Percentiles rank a stretch among this genome's conserved stretches.
Evolutionary conservation across 2,113 vertebrate genomes (phyloP).

Genomic region (Bubo bubo): DNA sequence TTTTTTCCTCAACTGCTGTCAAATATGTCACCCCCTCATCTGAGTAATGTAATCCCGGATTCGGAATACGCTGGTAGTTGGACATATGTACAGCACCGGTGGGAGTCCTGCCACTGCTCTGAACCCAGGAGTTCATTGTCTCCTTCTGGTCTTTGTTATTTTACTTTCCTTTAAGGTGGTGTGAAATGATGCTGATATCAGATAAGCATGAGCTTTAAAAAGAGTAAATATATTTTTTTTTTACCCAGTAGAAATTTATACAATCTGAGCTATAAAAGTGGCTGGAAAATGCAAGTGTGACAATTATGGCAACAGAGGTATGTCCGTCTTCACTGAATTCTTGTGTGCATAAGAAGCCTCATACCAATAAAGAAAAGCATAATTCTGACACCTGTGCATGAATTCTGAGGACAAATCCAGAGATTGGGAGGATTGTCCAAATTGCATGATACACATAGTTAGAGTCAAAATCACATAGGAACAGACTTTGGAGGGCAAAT

Average conservation of each 20-base stretch:
- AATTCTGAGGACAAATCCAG: neutral
- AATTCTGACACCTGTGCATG: neutral
- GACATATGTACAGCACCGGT: neutral
- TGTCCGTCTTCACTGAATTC: neutral
- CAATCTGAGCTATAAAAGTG: neutral
- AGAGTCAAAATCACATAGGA: neutral
- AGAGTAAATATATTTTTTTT: neutral
- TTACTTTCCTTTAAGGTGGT: neutral
- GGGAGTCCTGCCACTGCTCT: neutral
- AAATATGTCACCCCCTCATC: neutral
- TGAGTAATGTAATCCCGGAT: neutral
- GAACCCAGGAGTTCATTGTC: neutral
- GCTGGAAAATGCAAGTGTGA: neutral
- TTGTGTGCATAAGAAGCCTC: neutral
- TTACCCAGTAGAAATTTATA: neutral
- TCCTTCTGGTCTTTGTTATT: neutral
- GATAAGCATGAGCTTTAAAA: neutral
- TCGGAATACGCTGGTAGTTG: neutral
- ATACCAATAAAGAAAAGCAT: neutral
- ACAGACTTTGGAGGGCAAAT: neutral
- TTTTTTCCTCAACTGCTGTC: neutral
- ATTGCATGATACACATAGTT: neutral
- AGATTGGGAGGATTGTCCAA: neutral
- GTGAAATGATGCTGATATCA: neutral
- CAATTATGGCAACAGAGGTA: neutral